These are phyloP conservation scores for Onthophagus sagittarius DNA, from an alignment of 2,888 invertebrate species.

Conservation along the genomic window DNA sequence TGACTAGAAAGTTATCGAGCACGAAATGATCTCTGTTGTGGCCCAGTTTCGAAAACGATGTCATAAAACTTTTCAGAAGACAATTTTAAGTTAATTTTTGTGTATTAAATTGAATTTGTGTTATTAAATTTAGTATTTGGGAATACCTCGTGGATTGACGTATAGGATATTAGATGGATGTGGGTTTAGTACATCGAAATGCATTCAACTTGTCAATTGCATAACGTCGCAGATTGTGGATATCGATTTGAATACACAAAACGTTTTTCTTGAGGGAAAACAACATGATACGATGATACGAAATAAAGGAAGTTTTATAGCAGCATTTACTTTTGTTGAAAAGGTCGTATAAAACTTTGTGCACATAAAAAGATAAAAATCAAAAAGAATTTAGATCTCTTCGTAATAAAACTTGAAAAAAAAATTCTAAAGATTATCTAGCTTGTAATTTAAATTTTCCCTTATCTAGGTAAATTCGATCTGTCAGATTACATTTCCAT, in stretches of 20 bases:
- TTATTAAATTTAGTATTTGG: not conserved
- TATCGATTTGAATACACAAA: not conserved
- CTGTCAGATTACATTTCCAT: not conserved
- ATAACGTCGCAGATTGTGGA: not conserved
- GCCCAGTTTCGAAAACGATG: not conserved
- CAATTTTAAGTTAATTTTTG: not conserved
- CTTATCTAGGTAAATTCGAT: not conserved
- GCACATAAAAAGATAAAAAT: not conserved
- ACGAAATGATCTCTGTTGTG: not conserved
- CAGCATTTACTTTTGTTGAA: not conserved
- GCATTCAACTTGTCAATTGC: not conserved
- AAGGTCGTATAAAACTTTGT: not conserved
- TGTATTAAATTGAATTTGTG: not conserved
- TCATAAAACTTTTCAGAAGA: not conserved
- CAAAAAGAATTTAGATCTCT: not conserved
- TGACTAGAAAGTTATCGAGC: not conserved
- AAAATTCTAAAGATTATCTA: too few species aligned
- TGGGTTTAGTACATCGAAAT: not conserved
- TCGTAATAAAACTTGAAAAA: too few species aligned
- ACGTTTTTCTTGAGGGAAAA: too few species aligned
- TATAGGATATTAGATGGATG: not conserved
- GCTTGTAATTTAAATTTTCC: not conserved
- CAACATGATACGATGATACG: too few species aligned
- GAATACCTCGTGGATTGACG: not conserved
- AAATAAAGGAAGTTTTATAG: not conserved